Evolutionary conservation across 2,888 invertebrate genomes (phyloP).

Genomic region (Apomyelois bistriatella): DNA sequence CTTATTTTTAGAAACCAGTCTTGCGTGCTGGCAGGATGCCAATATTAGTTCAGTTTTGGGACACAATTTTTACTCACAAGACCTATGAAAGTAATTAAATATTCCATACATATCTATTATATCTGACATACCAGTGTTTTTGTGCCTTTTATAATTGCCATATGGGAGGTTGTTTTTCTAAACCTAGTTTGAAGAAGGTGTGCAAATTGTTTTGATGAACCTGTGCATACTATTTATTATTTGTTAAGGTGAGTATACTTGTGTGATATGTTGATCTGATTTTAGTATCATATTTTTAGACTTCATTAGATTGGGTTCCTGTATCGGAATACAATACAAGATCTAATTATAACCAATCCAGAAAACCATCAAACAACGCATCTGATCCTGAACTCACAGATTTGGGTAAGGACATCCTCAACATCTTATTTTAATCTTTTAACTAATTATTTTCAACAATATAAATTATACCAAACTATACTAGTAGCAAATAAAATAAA

Average conservation of each 20-base stretch:
- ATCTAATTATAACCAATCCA: constrained; percentile 68
- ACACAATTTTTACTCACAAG: constrained; percentile 21
- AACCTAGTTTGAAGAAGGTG: constrained; percentile 69
- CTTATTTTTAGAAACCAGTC: constrained; percentile 66
- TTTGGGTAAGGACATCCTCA: constrained; percentile 55
- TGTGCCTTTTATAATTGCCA: constrained; percentile 26
- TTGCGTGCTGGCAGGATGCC: constrained; percentile 62
- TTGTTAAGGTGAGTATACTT: constrained; percentile 7
- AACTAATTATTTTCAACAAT: not conserved
- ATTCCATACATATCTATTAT: constrained; percentile 3
- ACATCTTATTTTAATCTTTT: not conserved
- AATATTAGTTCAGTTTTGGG: constrained; percentile 39
- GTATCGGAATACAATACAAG: constrained; percentile 74
- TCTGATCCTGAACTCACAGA: constrained; percentile 73
- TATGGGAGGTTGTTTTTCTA: constrained; percentile 76
- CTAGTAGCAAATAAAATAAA: too few species aligned
- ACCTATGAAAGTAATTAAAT: constrained; percentile 15
- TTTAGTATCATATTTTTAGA: constrained; percentile 49
- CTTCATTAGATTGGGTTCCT: constrained; percentile 76
- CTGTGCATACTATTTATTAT: not conserved
- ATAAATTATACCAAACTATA: not conserved
- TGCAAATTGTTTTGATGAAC: constrained; percentile 26
- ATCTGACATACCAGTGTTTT: constrained; percentile 7
- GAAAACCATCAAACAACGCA: constrained; percentile 70
- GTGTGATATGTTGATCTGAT: constrained; percentile 14